These are phyloP conservation scores for Gambusia holbrooki DNA, from an alignment of 2,113 vertebrate species.

Conservation along the genomic window DNA sequence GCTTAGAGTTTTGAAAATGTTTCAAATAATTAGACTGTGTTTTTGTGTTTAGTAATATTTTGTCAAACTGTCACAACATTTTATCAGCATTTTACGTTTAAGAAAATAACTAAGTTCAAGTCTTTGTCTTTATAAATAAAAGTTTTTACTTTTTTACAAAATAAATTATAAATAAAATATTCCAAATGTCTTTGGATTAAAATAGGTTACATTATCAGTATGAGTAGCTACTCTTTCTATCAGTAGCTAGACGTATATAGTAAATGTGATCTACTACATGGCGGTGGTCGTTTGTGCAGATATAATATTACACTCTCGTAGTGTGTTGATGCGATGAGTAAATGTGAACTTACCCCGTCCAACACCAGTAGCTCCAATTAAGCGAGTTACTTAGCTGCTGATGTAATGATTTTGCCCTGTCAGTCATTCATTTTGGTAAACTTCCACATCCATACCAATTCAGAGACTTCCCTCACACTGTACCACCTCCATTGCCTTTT, in stretches of 20 bases:
- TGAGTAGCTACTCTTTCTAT: too few species aligned
- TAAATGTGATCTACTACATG: constrained; percentile 4
- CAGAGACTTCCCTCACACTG: constrained; percentile 25
- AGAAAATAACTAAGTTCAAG: not conserved
- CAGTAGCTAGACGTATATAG: not conserved
- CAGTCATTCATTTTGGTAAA: constrained; percentile 47
- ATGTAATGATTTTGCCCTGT: constrained; percentile 33
- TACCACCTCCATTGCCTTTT: constrained; percentile 11
- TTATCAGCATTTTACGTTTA: not conserved
- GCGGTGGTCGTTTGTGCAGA: not conserved
- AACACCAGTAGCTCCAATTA: constrained; percentile 13
- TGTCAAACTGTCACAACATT: not conserved
- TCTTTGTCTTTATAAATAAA: not conserved
- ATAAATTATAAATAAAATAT: not conserved
- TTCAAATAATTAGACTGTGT: too few species aligned
- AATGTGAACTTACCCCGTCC: not conserved
- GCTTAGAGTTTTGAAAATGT: too few species aligned
- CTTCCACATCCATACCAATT: constrained; percentile 7
- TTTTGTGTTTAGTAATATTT: too few species aligned
- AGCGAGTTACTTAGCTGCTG: constrained; percentile 25
- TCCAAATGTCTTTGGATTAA: not conserved
- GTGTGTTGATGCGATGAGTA: not conserved
- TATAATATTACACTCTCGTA: constrained; percentile 6
- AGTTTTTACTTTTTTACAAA: not conserved
- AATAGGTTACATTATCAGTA: not conserved